These are phyloP conservation scores for Pterocles gutturalis DNA, from an alignment of 2,113 vertebrate genomes.

Conservation along the genomic window DNA sequence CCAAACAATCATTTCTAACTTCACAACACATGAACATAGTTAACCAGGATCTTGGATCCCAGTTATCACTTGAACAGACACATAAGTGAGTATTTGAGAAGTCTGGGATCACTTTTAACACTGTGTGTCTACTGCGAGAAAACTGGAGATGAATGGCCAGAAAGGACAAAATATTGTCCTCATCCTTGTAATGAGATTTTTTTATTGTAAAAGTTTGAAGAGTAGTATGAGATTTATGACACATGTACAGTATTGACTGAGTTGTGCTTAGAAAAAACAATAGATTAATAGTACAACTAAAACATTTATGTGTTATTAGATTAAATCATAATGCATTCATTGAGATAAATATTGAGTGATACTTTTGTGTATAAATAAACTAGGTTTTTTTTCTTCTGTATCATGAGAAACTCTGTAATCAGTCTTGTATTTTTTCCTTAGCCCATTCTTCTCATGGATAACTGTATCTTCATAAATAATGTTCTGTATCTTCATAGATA, in stretches of 20 bases:
- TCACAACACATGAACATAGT: not conserved
- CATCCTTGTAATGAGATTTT: not conserved
- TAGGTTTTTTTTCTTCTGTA: not conserved
- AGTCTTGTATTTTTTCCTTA: not conserved
- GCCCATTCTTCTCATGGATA: not conserved
- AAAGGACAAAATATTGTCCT: not conserved
- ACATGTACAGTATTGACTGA: not conserved
- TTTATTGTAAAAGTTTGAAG: not conserved
- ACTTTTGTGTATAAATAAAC: not conserved
- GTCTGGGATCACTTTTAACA: not conserved
- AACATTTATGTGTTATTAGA: not conserved
- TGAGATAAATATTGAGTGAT: not conserved
- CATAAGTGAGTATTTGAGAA: not conserved
- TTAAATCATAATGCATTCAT: not conserved
- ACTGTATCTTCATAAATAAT: not conserved
- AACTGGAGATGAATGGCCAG: not conserved
- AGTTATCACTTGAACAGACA: not conserved
- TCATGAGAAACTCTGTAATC: not conserved
- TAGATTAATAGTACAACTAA: not conserved
- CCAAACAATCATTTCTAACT: not conserved
- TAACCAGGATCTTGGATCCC: not conserved
- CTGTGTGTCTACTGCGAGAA: not conserved
- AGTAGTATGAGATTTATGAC: not conserved
- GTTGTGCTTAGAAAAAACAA: not conserved
- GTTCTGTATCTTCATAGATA: not conserved